A percentile compares a stretch with the other conserved stretches of the same genome.
These are phyloP conservation scores for Luehdorfia chinensis DNA, from an alignment of 1,140 invertebrate species.

Conservation along the genomic window DNA sequence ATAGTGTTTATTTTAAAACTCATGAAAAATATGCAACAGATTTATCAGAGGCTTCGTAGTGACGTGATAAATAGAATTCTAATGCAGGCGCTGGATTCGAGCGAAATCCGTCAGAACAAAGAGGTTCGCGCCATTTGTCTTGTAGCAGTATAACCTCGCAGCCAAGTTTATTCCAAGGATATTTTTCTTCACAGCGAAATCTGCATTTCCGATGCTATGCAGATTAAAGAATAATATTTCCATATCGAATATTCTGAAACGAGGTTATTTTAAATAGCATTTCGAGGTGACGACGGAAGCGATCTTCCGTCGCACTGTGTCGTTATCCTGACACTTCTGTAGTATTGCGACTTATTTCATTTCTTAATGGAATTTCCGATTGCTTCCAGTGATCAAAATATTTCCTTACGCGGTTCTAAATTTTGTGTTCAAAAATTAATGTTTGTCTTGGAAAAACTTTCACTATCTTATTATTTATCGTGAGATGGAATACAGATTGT, in stretches of 20 bases:
- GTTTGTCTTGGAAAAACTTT: no score
- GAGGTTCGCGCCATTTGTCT: slow-evolving; percentile 3
- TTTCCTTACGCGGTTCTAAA: no score
- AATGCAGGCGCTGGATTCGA: not conserved
- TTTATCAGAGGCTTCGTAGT: slow-evolving; percentile 10
- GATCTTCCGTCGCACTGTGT: not conserved
- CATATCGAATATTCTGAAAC: slow-evolving; percentile 10
- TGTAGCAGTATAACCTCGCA: not conserved
- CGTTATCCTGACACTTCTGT: no score
- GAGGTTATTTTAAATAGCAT: slow-evolving; percentile 2
- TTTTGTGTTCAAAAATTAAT: no score
- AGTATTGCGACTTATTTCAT: not conserved
- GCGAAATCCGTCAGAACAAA: slow-evolving; percentile 3
- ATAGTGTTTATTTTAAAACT: slow-evolving; percentile 6
- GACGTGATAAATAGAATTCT: slow-evolving; percentile 12
- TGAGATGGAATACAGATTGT: no score
- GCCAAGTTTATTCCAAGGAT: not conserved
- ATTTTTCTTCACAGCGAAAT: slow-evolving; percentile 1
- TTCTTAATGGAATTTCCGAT: not conserved
- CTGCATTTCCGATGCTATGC: slow-evolving; percentile 13
- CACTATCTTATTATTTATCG: no score
- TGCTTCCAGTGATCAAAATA: no score
- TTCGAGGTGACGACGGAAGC: not conserved
- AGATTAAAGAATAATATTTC: slow-evolving; percentile 15
- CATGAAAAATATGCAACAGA: slow-evolving; percentile 8